phyloP scores from a whole-genome alignment of 2,797 vertebrate species.

The Chromis chromis region DNA sequence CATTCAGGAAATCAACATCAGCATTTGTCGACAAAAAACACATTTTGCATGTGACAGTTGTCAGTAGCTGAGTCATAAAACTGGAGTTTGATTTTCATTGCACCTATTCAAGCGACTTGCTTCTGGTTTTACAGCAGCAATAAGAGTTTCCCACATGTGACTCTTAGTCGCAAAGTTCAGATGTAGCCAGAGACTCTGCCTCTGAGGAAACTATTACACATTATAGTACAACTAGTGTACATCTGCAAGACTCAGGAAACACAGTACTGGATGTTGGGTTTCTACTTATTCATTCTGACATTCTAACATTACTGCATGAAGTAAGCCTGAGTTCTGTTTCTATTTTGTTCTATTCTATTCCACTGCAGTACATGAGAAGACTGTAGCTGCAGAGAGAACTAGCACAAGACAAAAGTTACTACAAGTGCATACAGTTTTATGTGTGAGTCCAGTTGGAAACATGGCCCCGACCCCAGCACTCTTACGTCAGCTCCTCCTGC shows the following conservation, averaged over 20 bases:
- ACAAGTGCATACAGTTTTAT: conserved; percentile 9
- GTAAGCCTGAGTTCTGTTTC: background rate
- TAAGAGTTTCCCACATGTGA: background rate
- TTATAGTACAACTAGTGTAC: background rate
- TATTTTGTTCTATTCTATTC: background rate
- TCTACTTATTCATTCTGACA: background rate
- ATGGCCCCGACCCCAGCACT: background rate
- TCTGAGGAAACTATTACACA: conserved; percentile 1
- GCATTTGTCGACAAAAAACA: too few species aligned
- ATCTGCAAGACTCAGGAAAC: background rate
- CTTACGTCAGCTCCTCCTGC: conserved; percentile 27
- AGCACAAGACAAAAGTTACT: conserved; percentile 5
- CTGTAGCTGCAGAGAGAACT: background rate
- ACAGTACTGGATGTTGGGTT: background rate
- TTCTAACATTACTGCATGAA: background rate
- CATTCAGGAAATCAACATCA: too few species aligned
- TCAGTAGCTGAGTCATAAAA: conserved; percentile 3
- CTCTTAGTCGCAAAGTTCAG: conserved; percentile 27
- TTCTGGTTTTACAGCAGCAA: conserved; percentile 20
- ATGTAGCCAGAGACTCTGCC: background rate
- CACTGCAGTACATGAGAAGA: background rate
- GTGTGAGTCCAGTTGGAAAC: conserved; percentile 2
- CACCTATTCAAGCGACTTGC: background rate
- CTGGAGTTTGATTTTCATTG: background rate
- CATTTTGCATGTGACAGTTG: too few species aligned